phyloP scores from a whole-genome alignment of 2,797 vertebrate genomes.

The Botia kubotai region DNA sequence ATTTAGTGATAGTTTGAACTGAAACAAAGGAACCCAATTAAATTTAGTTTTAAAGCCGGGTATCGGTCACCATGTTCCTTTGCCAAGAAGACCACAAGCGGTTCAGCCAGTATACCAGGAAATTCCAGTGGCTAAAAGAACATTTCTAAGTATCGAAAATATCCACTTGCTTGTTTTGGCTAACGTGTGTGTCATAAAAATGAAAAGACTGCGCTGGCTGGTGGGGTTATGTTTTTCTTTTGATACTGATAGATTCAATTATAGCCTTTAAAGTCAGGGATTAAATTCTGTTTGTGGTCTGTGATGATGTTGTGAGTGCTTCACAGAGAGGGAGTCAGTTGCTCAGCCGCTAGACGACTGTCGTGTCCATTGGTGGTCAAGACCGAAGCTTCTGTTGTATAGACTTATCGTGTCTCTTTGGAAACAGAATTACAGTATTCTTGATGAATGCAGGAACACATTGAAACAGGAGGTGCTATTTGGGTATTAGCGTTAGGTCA shows the following conservation, averaged over 20 bases:
- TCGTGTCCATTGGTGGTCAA: constrained; percentile 32
- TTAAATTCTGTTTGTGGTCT: constrained; percentile 62
- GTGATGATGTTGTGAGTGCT: constrained; percentile 58
- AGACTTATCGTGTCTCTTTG: constrained; percentile 51
- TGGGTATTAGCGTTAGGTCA: constrained; percentile 2
- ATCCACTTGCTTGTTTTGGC: constrained; percentile 60
- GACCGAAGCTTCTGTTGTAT: constrained; percentile 51
- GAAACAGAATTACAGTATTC: constrained; percentile 20
- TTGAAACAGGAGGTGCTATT: not conserved
- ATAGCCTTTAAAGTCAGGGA: constrained; percentile 57
- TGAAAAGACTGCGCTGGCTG: constrained; percentile 59
- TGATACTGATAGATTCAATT: constrained; percentile 61
- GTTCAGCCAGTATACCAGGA: constrained; percentile 50
- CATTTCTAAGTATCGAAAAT: constrained; percentile 69
- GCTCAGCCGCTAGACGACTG: constrained; percentile 60
- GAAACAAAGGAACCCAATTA: constrained; percentile 65
- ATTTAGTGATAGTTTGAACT: constrained; percentile 48
- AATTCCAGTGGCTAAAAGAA: constrained; percentile 59
- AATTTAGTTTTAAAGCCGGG: constrained; percentile 56
- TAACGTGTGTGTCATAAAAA: constrained; percentile 62
- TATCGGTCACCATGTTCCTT: constrained; percentile 53
- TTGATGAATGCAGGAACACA: constrained; percentile 24
- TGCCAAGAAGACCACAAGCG: constrained; percentile 59
- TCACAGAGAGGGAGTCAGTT: constrained; percentile 34
- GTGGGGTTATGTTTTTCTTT: constrained; percentile 64